Base-by-base conservation (phyloP, 30 jellyfish, hydroid and myxozoan genomes). In the Turritopsis dohrnii region DNA sequence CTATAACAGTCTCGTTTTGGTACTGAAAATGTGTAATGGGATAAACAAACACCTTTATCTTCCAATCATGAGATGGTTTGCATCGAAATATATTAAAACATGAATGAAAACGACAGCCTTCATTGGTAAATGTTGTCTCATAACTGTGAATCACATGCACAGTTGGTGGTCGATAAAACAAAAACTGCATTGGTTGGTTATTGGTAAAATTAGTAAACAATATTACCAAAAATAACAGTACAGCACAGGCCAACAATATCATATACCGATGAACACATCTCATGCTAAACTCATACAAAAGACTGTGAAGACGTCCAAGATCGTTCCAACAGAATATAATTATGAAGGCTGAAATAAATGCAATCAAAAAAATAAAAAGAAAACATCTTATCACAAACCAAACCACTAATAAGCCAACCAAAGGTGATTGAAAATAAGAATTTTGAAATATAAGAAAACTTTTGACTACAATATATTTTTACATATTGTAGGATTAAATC, bases 101-200 rank as follows among this genome's bases (percentile, higher is more conserved):
- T 1, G 94, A 84, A 76, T 89, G 84, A 71, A 85, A 75, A n/a
- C 96, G 84, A 75, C 96, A 89, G 69, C 74, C 76, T 21, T 82
- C 29, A 21, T 82, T 66, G 23, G 96, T 80, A 72, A 53, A 21
- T 16, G 79, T 17, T 80, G 52, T 24, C 1, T 77, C 27, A 4
- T 25, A 13, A n/a, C 19, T 27, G 0, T 53, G 41, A 28, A 77
- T 22, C 19, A 77, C 4, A 29, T 77, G 85, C 29, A 21, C 30
- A 27, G 19, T 7, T n/a, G 77, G 19, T 19, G 77, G 77, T 69
- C 30, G 31, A 23, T n/a, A 69, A 69, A 41, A 41, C 60, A 41
- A 13, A 41, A 3, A 41, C 13, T 41, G 31, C 77, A 69, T 27
- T 27, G 30, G 7, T 23, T 27, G 23, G 30, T 69, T 19, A 1